Base-by-base conservation (phyloP, 2,113 vertebrate genomes). In the Tringa solitaria region DNA sequence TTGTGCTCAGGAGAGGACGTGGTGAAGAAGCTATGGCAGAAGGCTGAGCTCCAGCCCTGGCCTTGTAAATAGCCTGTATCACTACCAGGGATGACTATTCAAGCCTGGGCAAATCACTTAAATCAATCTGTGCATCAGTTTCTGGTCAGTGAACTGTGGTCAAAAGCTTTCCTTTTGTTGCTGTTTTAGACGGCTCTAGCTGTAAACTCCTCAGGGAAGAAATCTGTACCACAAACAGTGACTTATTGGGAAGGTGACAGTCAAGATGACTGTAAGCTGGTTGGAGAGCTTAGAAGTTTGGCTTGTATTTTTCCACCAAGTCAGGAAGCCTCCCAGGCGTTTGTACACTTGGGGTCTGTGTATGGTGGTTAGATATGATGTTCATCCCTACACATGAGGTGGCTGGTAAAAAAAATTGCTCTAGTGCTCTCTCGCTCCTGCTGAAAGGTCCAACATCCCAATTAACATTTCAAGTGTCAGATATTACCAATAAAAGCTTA, bases 331-430 rank as follows among this genome's bases (percentile, higher is more conserved):
- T 70, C 67, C 79, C 67, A 77, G 86, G 53, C 89, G 86, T 69
- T 73, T 77, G 59, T 60, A 60, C 35, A 27, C 53, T 53, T 72
- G 74, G 59, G 51, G 24, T 51, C 68, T 37, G 22, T 37, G 16
- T 7, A 0, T 60, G 57, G 57, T 80, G 72, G 20, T 37, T 41
- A 30, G 48, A 20, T 17, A 2, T 10, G 32, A 12, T 76, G 57
- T 4, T 78, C 7, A 1, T 16, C 32, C 30, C 14, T 65, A 14
- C 19, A 1, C 2, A 1, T 21, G 22, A 76, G 33, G 23, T 10
- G 8, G 35, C 39, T 73, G 69, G 63, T 53, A 57, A 33, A 61
- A 79, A 59, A 59, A 64, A n/a, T 27, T 11, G 50, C 37, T 64
- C 10, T 39, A 20, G 21, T 1, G 10, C 4, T 2, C 10, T 37